These are phyloP conservation scores for Grallaria varia DNA, from an alignment of 2,113 vertebrate genomes.

Conservation along the genomic window DNA sequence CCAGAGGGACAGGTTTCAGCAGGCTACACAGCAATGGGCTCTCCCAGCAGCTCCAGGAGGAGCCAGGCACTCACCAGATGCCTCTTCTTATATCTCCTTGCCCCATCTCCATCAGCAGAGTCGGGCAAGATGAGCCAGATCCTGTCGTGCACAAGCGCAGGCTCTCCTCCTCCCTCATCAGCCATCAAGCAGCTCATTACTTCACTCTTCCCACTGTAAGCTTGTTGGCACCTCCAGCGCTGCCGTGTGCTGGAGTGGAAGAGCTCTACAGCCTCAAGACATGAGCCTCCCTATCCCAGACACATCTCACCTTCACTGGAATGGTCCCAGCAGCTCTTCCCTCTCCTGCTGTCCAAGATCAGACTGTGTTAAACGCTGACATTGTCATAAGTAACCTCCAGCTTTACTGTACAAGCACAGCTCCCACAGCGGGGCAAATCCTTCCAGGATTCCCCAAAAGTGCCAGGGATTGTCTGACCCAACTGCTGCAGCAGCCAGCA, in stretches of 20 bases:
- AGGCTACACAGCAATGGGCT: neutral
- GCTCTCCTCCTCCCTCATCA: neutral
- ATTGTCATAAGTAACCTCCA: neutral
- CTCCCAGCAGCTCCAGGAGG: neutral
- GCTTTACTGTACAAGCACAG: neutral
- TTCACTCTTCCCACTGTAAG: neutral
- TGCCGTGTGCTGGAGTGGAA: neutral
- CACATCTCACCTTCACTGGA: neutral
- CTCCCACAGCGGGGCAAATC: neutral
- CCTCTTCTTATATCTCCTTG: neutral
- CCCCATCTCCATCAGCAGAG: neutral
- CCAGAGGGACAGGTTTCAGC: neutral
- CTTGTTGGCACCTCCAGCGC: neutral
- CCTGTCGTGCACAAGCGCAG: neutral
- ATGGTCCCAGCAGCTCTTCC: neutral
- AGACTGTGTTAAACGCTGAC: accelerated
- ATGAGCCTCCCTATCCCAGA: neutral
- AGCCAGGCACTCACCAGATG: neutral
- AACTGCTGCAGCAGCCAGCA: neutral
- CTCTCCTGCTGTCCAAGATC: neutral
- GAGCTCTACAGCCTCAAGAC: neutral
- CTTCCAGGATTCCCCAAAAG: neutral
- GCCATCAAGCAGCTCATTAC: neutral
- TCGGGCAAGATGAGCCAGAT: neutral
- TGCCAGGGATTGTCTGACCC: neutral